These are phyloP conservation scores for Meiosimyza decipiens DNA, from an alignment of 2,888 invertebrate species.

Conservation along the genomic window DNA sequence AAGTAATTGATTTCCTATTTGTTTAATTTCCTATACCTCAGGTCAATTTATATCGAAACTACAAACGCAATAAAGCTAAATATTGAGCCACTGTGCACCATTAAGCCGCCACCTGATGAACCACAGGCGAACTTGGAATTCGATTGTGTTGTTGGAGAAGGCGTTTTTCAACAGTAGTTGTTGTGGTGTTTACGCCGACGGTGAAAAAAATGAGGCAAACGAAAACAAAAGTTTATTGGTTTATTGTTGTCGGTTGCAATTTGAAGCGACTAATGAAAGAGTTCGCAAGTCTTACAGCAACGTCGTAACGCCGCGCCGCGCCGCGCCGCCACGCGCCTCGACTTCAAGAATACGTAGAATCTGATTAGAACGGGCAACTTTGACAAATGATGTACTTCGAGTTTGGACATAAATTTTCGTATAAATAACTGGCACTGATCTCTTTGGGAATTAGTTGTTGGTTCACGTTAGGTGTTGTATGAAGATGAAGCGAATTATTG, in stretches of 20 bases:
- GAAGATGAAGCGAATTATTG: conserved; percentile 46
- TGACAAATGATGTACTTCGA: conserved; percentile 21
- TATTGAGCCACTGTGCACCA: background rate
- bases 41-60: background rate
- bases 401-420: conserved; percentile 40
- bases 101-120: background rate
- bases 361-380: conserved; percentile 26
- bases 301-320: background rate
- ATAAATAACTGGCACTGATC: conserved; percentile 47
- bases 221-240: conserved; percentile 21
- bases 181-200: background rate
- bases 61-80: background rate
- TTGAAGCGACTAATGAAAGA: too few species aligned
- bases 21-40: background rate
- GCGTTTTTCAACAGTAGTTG: conserved; percentile 23
- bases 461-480: conserved; percentile 25
- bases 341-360: conserved; percentile 26
- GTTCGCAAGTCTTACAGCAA: too few species aligned
- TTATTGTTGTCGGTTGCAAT: too few species aligned
- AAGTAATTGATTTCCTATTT: background rate
- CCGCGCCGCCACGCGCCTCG: background rate
- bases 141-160: conserved; percentile 8
- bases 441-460: conserved; percentile 44
- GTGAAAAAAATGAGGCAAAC: conserved; percentile 23
- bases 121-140: background rate